Evolutionary conservation across 2,888 invertebrate species (phyloP), one percentile per base, ranked within the genome.

Genomic region (Argyra leucocephala): DNA sequence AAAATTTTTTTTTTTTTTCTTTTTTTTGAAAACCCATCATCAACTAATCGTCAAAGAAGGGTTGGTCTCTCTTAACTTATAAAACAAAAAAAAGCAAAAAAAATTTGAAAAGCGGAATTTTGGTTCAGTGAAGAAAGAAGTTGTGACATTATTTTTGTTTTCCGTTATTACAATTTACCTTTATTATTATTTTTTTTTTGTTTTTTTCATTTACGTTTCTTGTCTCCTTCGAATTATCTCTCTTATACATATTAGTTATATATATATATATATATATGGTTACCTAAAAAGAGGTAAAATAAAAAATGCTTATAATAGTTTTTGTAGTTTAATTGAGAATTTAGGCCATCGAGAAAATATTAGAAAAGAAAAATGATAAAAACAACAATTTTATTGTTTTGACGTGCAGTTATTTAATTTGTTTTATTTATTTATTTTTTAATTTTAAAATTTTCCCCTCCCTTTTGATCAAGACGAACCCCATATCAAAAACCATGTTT

Each of bases 381-480:
- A n/a, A n/a, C n/a, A n/a, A n/a, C n/a, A n/a, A n/a, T 48, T 48
- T 48, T 48, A 48, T 48, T 48, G 48, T 48, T 48, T 48, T 48
- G 12, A 48, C 48, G 48, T 48, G 48, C 15, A 18, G 15, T 48
- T 48, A 48, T 15, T 48, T 31, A 31, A 10, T 48, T 48, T 48
- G 5, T 31, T 31, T 10, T 31, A 31, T 10, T 37, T 37, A 9
- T 37, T 48, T 48, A 3, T 48, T 48, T 48, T 48, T 48, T 9
- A 18, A 37, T 12, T 12, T 48, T 48, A 18, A 48, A 18, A 18
- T 12, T 18, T 5, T 48, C 48, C 48, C 48, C 18, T 48, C 18
- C 15, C 3, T 37, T 15, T 37, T 18, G 9, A 48, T 18, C 18
- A 6, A 31, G 31, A 31, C 7, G 7, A 26, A 26, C 7, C n/a